These are phyloP conservation scores for Aradophagus sp. DNA, from an alignment of 1,140 invertebrate genomes.

Conservation along the genomic window DNA sequence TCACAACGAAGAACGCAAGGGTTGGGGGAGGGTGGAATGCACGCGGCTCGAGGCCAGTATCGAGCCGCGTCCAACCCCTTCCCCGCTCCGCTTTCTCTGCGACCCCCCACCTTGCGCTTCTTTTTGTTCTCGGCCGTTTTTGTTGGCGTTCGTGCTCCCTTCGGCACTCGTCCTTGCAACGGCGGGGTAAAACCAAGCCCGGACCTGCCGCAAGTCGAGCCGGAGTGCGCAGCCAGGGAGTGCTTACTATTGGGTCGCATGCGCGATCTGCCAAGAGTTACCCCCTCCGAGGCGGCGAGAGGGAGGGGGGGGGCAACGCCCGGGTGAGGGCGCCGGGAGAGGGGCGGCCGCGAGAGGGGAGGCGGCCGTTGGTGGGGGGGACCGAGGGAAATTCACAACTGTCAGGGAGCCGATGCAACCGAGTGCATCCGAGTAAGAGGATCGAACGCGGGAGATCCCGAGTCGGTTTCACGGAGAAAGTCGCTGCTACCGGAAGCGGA, in stretches of 20 bases:
- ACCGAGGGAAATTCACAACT: slow-evolving; percentile 17
- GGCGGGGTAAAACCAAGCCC: slow-evolving; percentile 58
- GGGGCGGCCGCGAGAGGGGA: slow-evolving; percentile 19
- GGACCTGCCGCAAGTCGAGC: slow-evolving; percentile 71
- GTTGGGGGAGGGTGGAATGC: slow-evolving; percentile 60
- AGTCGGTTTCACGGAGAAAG: slow-evolving; percentile 52
- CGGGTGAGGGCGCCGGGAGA: slow-evolving; percentile 18
- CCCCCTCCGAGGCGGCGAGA: slow-evolving; percentile 33
- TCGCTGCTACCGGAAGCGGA: too few species aligned
- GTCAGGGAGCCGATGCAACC: slow-evolving; percentile 32
- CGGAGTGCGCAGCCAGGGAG: slow-evolving; percentile 70
- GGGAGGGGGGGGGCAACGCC: slow-evolving; percentile 19
- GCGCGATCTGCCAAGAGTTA: slow-evolving; percentile 54
- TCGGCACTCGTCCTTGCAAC: slow-evolving; percentile 34
- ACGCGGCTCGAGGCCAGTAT: slow-evolving; percentile 70
- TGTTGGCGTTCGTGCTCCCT: slow-evolving; percentile 35
- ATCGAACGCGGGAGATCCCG: slow-evolving; percentile 7
- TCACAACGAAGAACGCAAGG: slow-evolving; percentile 38
- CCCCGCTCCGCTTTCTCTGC: slow-evolving; percentile 15
- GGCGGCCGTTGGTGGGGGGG: slow-evolving; percentile 19
- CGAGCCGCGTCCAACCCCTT: slow-evolving; percentile 61
- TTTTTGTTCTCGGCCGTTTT: slow-evolving; percentile 37
- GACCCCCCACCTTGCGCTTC: slow-evolving; percentile 1
- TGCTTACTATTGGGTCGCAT: slow-evolving; percentile 71
- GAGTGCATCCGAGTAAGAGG: slow-evolving; percentile 51